Percentiles rank a stretch among this genome's conserved stretches.
Conservation (phyloP, 1,140 invertebrate genomes). For the Octopus bimaculoides region DNA sequence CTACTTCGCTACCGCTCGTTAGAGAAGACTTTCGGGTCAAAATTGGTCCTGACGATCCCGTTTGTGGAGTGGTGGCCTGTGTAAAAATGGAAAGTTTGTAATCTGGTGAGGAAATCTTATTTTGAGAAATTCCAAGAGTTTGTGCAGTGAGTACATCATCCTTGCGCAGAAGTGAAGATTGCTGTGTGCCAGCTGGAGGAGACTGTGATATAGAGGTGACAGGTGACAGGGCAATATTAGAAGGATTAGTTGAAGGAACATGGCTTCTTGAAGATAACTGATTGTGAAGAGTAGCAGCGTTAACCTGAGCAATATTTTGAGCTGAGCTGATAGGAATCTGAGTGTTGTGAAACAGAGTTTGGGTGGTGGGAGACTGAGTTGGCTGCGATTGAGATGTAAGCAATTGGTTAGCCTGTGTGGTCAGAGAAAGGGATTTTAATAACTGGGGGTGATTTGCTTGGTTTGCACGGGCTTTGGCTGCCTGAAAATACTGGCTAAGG, state of each 20-base stretch:
- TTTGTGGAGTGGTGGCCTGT: neutral
- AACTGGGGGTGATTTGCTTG: neutral
- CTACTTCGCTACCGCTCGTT: too few species aligned
- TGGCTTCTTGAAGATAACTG: too few species aligned
- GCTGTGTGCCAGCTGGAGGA: neutral
- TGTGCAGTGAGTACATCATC: conserved; percentile 3
- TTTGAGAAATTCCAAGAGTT: neutral
- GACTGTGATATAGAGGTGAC: neutral
- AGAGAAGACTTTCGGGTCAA: too few species aligned
- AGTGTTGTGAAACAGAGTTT: too few species aligned
- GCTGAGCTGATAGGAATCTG: too few species aligned
- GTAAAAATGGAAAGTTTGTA: conserved; percentile 8
- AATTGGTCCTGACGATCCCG: too few species aligned
- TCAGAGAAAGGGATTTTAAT: neutral
- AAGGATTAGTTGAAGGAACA: neutral
- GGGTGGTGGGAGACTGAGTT: too few species aligned
- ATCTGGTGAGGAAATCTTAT: neutral
- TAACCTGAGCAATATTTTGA: too few species aligned
- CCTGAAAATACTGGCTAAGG: neutral
- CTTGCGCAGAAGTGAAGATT: neutral
- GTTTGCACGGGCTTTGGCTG: neutral
- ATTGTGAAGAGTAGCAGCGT: too few species aligned
- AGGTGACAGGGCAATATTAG: neutral
- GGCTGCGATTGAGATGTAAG: too few species aligned
- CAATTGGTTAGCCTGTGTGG: neutral